Base-by-base conservation (phyloP, 2,797 vertebrate genomes). In the Acipenser ruthenus region DNA sequence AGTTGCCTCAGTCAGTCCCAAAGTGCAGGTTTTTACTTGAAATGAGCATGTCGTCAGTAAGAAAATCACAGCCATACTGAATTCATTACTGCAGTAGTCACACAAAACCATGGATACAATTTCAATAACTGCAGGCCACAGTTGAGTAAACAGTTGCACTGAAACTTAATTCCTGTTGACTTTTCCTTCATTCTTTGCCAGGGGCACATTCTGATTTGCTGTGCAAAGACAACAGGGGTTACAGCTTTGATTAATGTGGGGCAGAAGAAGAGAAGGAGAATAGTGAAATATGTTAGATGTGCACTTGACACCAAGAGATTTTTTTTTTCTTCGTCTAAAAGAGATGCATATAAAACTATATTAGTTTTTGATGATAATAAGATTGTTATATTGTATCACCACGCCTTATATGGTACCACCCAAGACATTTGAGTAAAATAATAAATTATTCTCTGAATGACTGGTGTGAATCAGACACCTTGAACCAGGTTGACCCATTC, bases 151-250 rank as follows among this genome's bases (percentile, higher is more conserved):
- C 95, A 96, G 95, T 97, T 96, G 92, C 92, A 89, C 91, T 95
- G 95, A 97, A 97, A 98, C 93, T 91, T 95, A 95, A 99, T 95
- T 97, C 95, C 92, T 95, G 94, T 97, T 96, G 94, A 97, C 95
- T 97, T 97, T 95, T 92, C 91, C 93, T 90, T 94, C 91, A 87
- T 93, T 93, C 90, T 90, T 89, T 86, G 94, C 95, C 91, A 94
- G 92, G 88, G 92, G 94, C 93, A 91, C 89, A 91, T 94, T 95
- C 89, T 92, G 92, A 93, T 95, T 93, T 76, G 80, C 87, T 90
- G 87, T 86, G 88, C 91, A 93, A 90, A 95, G 93, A 96, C 91
- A 97, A 92, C 91, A 90, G 89, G 89, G 89, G 92, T 91, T 94
- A 91, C 86, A 89, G 87, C 89, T 94, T 92, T 94, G 93, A 95